These are phyloP conservation scores for Parotocinclus haroldoi DNA, from an alignment of 2,797 vertebrate species.

Conservation along the genomic window DNA sequence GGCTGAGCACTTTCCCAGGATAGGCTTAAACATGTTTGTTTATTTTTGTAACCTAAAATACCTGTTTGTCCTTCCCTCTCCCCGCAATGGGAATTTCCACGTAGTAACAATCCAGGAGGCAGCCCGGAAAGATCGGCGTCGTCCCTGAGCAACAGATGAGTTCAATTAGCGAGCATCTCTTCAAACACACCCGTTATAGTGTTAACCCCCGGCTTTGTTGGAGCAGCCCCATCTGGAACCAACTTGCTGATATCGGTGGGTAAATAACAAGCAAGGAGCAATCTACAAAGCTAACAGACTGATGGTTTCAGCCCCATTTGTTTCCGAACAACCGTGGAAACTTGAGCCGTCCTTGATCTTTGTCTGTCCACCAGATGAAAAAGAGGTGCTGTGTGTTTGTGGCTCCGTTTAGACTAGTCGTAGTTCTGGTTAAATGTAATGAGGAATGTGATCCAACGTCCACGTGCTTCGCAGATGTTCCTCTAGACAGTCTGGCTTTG, in stretches of 20 bases:
- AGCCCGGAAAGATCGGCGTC: constrained; percentile 34
- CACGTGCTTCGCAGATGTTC: constrained; percentile 47
- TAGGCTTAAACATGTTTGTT: constrained; percentile 74
- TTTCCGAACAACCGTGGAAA: background rate
- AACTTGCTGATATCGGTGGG: constrained; percentile 34
- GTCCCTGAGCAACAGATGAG: constrained; percentile 43
- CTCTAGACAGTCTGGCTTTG: constrained; percentile 14
- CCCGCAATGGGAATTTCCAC: constrained; percentile 67
- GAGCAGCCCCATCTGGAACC: constrained; percentile 60
- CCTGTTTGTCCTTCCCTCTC: constrained; percentile 36
- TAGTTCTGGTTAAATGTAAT: constrained; percentile 32
- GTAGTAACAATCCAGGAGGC: constrained; percentile 34
- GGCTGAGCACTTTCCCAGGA: constrained; percentile 51
- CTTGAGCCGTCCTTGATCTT: background rate
- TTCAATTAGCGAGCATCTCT: constrained; percentile 49
- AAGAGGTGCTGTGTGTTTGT: constrained; percentile 10
- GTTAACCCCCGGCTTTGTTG: constrained; percentile 33
- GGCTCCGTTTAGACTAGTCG: constrained; percentile 16
- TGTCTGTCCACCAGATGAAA: background rate
- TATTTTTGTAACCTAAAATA: constrained; percentile 69
- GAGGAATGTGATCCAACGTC: constrained; percentile 31
- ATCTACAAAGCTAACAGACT: constrained; percentile 6
- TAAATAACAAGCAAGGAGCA: constrained; percentile 23
- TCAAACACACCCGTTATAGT: constrained; percentile 51
- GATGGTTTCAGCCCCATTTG: background rate